Evolutionary conservation across 2,113 vertebrate genomes (phyloP).

Genomic region (Patagioenas fasciata): DNA sequence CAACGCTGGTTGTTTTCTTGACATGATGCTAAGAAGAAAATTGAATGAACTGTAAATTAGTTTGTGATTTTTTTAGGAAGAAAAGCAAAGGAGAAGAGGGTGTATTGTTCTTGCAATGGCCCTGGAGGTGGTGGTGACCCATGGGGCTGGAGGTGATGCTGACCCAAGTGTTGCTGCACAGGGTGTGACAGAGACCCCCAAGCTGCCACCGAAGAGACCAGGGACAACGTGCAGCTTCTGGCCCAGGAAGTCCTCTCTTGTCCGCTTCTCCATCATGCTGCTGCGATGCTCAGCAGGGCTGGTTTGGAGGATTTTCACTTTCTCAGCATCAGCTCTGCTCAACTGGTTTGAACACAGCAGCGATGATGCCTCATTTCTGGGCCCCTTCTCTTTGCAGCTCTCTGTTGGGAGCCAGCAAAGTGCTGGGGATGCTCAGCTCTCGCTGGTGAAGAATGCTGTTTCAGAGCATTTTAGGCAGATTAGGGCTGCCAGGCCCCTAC

Average conservation of each 20-base stretch:
- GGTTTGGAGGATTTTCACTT: neutral
- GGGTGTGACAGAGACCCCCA: neutral
- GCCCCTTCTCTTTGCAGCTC: neutral
- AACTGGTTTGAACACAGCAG: fast-evolving
- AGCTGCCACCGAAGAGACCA: neutral
- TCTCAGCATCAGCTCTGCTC: neutral
- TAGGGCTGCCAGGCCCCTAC: neutral
- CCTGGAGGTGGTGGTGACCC: neutral
- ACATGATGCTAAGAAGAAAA: too few species aligned
- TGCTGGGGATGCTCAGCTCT: neutral
- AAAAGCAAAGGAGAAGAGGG: neutral
- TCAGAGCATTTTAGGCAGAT: neutral
- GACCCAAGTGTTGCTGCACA: fast-evolving
- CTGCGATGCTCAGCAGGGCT: neutral
- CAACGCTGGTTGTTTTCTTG: too few species aligned
- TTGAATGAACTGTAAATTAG: too few species aligned
- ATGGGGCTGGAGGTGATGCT: neutral
- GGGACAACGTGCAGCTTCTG: neutral
- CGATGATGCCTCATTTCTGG: fast-evolving
- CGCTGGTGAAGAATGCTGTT: neutral
- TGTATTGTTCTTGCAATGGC: fast-evolving
- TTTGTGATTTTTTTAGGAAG: neutral
- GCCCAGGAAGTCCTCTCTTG: neutral
- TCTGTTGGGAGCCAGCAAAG: neutral
- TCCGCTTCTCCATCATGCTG: neutral